Conservation (phyloP, 2,888 invertebrate genomes). For the Cyclophora punctaria region DNA sequence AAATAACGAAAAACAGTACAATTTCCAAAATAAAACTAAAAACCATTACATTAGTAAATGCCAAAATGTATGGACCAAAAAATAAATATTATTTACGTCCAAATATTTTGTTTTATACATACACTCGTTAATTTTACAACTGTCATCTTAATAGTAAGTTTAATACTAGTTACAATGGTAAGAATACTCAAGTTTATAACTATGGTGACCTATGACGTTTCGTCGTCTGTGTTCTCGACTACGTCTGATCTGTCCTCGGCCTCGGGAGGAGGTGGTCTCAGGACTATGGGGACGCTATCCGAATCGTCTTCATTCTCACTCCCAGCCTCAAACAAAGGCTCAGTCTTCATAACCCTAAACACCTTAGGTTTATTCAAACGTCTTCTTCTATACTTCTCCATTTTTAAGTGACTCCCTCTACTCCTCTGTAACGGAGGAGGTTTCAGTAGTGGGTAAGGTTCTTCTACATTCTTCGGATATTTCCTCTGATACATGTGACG, state of each 20-base stretch:
- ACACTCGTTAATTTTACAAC: too few species aligned
- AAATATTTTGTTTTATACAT: slow-evolving; percentile 6
- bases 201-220: too few species aligned
- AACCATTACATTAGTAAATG: slow-evolving; percentile 16
- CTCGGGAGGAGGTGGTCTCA: slow-evolving; percentile 44
- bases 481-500: slow-evolving; percentile 46
- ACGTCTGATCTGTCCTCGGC: slow-evolving; percentile 42
- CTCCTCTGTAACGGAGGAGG: slow-evolving; percentile 49
- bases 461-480: slow-evolving; percentile 48
- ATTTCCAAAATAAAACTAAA: slow-evolving; percentile 2
- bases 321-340: slow-evolving; percentile 53
- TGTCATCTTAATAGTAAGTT: background rate
- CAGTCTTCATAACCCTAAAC: slow-evolving; percentile 45
- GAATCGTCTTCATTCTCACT: slow-evolving; percentile 34
- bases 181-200: too few species aligned
- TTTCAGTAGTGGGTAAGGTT: slow-evolving; percentile 62
- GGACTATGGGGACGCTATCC: slow-evolving; percentile 34
- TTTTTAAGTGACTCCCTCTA: slow-evolving; percentile 33
- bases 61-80: slow-evolving; percentile 6
- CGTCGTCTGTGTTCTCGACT: slow-evolving; percentile 1
- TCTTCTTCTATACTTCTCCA: slow-evolving; percentile 46
- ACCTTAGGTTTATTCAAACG: slow-evolving; percentile 47
- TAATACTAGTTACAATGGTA: background rate
- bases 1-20: too few species aligned
- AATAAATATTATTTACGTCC: slow-evolving; percentile 2